Evolutionary conservation across 2,888 invertebrate genomes (phyloP).

Genomic region (Mesorhabditis belari): DNA sequence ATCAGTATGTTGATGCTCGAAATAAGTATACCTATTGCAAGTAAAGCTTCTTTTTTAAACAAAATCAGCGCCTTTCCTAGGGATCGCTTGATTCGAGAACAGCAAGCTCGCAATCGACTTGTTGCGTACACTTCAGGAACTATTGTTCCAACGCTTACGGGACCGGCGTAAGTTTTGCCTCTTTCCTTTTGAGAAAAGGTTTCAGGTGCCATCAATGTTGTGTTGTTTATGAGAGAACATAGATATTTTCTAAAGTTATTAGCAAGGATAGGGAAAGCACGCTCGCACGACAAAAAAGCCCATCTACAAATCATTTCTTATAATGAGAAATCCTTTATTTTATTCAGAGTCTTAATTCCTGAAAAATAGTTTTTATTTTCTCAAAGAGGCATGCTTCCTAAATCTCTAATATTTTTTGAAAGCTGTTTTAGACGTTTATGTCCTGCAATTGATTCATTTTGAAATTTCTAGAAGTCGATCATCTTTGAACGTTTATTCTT

Average conservation of each 20-base stretch:
- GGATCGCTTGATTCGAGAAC: not conserved
- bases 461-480: not conserved
- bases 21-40: conserved; percentile 47
- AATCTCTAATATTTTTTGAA: no score
- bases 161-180: not conserved
- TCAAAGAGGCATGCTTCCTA: no score
- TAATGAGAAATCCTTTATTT: no score
- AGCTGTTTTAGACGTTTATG: not conserved
- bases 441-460: not conserved
- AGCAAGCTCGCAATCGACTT: not conserved
- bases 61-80: not conserved
- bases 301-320: no score
- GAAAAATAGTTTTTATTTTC: no score
- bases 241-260: no score
- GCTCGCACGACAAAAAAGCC: no score
- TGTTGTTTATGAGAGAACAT: no score
- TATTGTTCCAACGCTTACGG: not conserved
- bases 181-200: no score
- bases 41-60: conserved; percentile 44
- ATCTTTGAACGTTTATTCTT: not conserved
- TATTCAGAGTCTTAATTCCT: no score
- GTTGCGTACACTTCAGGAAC: not conserved
- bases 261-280: no score
- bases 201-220: no score
- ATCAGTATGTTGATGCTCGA: conserved; percentile 45